Base-by-base conservation (phyloP, 1,140 invertebrate genomes). In the Leptopilina clavipes region DNA sequence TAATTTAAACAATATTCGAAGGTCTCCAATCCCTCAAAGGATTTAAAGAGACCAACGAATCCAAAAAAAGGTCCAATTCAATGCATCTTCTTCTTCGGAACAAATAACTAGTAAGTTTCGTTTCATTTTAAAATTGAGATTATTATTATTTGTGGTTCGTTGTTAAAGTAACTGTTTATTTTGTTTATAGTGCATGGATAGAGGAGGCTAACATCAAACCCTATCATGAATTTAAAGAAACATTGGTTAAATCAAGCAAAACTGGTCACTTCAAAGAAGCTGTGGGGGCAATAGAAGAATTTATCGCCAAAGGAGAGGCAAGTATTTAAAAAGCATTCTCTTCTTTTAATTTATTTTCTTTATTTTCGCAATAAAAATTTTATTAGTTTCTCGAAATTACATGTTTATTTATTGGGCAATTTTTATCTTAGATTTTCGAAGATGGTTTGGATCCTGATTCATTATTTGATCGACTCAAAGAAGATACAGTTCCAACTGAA, bases 61-160 rank as follows among this genome's bases (percentile, higher is more conserved):
- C 76, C 87, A 25, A 94, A 94, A 85, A 94, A 94, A 82, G 90
- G 90, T 65, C 91, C 93, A 72, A 90, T 93, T 10, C 94, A 97
- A 82, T 98, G 96, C 91, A 96, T 98, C 77, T 98, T 95, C 89
- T 98, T 98, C 91, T 98, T 97, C 92, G 97, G 97, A 70, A 95
- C 95, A 44, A 94, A 97, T 82, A 98, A 98, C 89, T 98, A 96
- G 96, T 97, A 92, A 97, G 96, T 95, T 70, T 56, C 25, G 1
- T 31, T 73, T 52, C 0, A 70, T 65, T 31, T 65, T 31, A 37
- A n/a, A 7, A 65, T 6, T 37, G 10, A 52, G 6, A 10, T 71
- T 52, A 6, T 54, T 52, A 19, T 1, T 71, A 44, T 71, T 43
- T 31, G 43, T 19, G 0, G 9, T 25, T 72, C 5, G 11, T 3